Evolutionary conservation across 37 sponge, comb jelly and placozoan species (phyloP), one percentile per base, ranked within the genome.

Genomic region (Lycopodina hypogea): DNA sequence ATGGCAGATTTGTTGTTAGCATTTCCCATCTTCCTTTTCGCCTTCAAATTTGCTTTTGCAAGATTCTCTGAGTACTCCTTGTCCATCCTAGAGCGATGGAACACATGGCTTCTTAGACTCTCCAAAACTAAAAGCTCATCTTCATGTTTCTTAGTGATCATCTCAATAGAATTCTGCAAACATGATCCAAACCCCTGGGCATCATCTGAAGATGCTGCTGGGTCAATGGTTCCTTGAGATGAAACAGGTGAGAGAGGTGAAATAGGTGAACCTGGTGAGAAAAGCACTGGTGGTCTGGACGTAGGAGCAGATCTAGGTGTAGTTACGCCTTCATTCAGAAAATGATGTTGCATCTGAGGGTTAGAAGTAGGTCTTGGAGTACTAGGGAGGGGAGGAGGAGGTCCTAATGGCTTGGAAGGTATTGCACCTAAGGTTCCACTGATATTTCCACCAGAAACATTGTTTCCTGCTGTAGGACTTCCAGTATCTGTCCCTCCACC

Each of bases 101-200:
- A 75, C 8, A 94, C 39, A 65, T 90, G 80, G 1, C n/a, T 42
- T n/a, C 88, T 75, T 3, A 90, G 39, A 82, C 84, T 87, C 85
- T 94, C 94, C 88, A 94, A 72, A 26, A 86, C 83, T 33, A 74
- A 56, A 18, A 94, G 76, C 34, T 94, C 94, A 1, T 87, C 92
- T 11, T 94, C 92, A 65, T 88, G 88, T 15, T 81, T 57, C 60
- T 75, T 77, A 50, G 61, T 80, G 28, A 94, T 80, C 30, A 78
- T 81, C 19, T 90, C 92, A 51, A 69, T 32, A 65, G 67, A 68
- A 9, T 40, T 12, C 26, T 79, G 83, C 51, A 94, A 61, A 37
- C 84, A 80, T n/a, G 71, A 12, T 8, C 94, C 94, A 65, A 94
- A 94, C 36, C 53, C 64, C 14, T 79, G 79, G 0, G 55, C 0